Percentiles rank a stretch among this genome's conserved stretches.
Conservation (phyloP, 2,797 vertebrate species). For the Glyptemys insculpta region DNA sequence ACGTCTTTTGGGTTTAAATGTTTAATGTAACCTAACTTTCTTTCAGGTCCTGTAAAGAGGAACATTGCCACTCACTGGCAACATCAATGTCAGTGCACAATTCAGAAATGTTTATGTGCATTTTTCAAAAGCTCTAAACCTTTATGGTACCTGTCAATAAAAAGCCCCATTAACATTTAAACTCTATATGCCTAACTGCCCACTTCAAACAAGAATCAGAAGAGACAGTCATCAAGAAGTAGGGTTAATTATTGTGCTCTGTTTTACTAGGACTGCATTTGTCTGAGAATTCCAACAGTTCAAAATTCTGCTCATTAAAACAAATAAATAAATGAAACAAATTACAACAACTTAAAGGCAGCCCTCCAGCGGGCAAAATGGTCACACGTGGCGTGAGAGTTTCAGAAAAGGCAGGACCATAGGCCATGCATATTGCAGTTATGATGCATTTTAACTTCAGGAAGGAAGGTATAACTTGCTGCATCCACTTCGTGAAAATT, state of each 20-base stretch:
- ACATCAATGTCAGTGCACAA: background rate
- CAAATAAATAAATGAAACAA: background rate
- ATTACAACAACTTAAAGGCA: background rate
- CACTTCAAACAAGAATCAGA: slow-evolving; percentile 52
- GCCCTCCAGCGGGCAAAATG: background rate
- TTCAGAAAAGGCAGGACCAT: background rate
- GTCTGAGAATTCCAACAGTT: background rate
- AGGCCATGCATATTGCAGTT: background rate
- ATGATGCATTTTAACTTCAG: background rate
- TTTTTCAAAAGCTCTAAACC: slow-evolving; percentile 72
- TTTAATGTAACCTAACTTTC: slow-evolving; percentile 35
- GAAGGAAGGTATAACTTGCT: background rate
- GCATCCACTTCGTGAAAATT: background rate
- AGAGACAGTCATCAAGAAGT: slow-evolving; percentile 43
- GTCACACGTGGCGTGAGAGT: background rate
- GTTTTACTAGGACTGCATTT: background rate
- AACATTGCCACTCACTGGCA: slow-evolving; percentile 73
- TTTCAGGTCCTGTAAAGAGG: slow-evolving; percentile 25
- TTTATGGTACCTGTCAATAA: slow-evolving; percentile 70
- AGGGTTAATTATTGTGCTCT: background rate
- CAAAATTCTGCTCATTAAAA: background rate
- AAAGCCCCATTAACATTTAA: slow-evolving; percentile 76
- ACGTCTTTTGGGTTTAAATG: slow-evolving; percentile 1
- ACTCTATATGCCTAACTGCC: slow-evolving; percentile 50
- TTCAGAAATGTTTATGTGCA: slow-evolving; percentile 35